These are phyloP conservation scores for Ecliptopera silaceata DNA, from an alignment of 2,888 invertebrate genomes.

Conservation along the genomic window DNA sequence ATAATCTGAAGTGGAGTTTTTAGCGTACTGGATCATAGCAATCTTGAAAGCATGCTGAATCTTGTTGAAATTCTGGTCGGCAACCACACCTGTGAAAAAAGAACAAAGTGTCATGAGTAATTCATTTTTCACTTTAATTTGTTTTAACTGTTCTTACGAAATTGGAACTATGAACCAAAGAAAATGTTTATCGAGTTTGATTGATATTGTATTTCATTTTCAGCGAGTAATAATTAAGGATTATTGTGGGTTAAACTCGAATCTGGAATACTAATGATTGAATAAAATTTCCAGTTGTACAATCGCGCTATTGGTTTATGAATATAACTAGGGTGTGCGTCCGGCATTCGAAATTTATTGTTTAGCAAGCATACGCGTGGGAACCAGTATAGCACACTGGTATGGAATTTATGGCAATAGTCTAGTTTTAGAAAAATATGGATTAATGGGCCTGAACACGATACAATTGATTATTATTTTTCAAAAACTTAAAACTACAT, in stretches of 20 bases:
- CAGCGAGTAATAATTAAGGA: neutral
- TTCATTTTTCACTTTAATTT: too few species aligned
- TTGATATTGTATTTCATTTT: too few species aligned
- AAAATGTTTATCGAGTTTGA: too few species aligned
- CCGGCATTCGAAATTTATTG: conserved; percentile 69
- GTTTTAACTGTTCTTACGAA: too few species aligned
- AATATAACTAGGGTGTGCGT: conserved; percentile 55
- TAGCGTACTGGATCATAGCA: conserved; percentile 90
- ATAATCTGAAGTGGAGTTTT: conserved; percentile 61
- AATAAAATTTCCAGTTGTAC: conserved; percentile 50
- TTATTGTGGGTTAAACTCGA: conserved; percentile 1
- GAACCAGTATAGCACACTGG: conserved; percentile 53
- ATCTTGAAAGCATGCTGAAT: conserved; percentile 94
- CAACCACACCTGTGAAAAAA: conserved; percentile 87
- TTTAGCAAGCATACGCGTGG: conserved; percentile 65
- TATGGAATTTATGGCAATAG: conserved; percentile 67
- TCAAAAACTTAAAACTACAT: too few species aligned
- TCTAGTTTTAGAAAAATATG: conserved; percentile 69
- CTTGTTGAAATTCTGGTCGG: conserved; percentile 94
- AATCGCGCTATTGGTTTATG: conserved; percentile 50
- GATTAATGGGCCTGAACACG: conserved; percentile 62
- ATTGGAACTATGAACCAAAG: too few species aligned
- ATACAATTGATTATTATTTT: conserved; percentile 56
- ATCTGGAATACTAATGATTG: conserved; percentile 40
- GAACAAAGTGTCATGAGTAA: neutral